Percentiles rank a stretch among this genome's conserved stretches.
These are phyloP conservation scores for Xiphophorus hellerii DNA, from an alignment of 2,113 vertebrate species.

Conservation along the genomic window DNA sequence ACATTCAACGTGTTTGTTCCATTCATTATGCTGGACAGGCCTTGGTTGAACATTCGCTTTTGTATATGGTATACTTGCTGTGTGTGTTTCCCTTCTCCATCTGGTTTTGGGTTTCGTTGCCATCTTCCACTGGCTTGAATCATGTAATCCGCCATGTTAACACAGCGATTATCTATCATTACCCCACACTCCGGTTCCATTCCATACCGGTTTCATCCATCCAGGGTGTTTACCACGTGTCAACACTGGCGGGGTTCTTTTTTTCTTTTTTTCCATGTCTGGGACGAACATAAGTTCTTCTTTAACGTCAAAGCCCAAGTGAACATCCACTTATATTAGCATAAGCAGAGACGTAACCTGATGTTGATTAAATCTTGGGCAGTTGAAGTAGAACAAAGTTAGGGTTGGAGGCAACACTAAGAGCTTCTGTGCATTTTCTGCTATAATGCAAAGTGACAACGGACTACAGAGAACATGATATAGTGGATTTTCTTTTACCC, in stretches of 20 bases:
- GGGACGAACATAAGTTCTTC: conserved; percentile 44
- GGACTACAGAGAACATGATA: no score
- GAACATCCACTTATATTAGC: conserved; percentile 3
- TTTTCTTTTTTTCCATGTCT: conserved; percentile 20
- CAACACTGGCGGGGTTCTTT: conserved; percentile 19
- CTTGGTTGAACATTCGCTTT: conserved; percentile 23
- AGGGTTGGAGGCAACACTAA: no score
- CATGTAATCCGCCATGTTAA: conserved; percentile 60
- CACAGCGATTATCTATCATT: conserved; percentile 67
- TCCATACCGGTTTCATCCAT: conserved; percentile 53
- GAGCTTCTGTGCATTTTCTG: no score
- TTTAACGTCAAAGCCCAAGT: not conserved
- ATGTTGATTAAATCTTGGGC: conserved; percentile 1
- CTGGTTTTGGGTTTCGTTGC: conserved; percentile 56
- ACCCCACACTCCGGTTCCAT: conserved; percentile 55
- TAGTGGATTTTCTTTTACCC: no score
- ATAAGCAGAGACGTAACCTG: conserved; percentile 36
- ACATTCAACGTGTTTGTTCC: conserved; percentile 61
- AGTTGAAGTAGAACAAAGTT: no score
- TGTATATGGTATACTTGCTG: conserved; percentile 30
- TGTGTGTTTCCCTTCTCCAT: conserved; percentile 15
- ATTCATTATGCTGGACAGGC: conserved; percentile 36
- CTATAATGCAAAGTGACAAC: no score
- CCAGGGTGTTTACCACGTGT: conserved; percentile 53
- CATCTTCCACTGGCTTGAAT: conserved; percentile 49